Evolutionary conservation across 2,888 invertebrate species (phyloP).

Genomic region (Ommatoiulus sabulosus): DNA sequence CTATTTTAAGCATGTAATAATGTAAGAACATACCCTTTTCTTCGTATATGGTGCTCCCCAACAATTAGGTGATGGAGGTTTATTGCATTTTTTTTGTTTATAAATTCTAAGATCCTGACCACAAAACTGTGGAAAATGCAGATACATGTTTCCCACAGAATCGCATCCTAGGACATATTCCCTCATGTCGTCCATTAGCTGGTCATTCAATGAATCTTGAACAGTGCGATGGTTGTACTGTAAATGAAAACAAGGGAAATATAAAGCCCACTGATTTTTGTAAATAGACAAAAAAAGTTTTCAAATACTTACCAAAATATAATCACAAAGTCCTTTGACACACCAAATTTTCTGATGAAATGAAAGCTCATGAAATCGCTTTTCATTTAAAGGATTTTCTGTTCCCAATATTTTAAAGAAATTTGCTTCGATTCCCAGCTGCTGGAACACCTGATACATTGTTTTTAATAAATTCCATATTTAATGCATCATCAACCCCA

Average conservation of each 20-base stretch:
- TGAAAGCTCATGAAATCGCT: slow-evolving; percentile 71
- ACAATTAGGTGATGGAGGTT: slow-evolving; percentile 45
- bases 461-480: background rate
- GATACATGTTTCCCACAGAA: slow-evolving; percentile 70
- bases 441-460: slow-evolving; percentile 58
- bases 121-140: slow-evolving; percentile 73
- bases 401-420: slow-evolving; percentile 71
- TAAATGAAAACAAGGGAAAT: slow-evolving; percentile 51
- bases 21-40: slow-evolving; percentile 23
- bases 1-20: too few species aligned
- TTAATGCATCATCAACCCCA: too few species aligned
- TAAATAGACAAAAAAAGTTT: background rate
- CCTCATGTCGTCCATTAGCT: slow-evolving; percentile 69
- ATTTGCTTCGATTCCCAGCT: slow-evolving; percentile 71
- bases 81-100: slow-evolving; percentile 64
- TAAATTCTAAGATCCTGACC: slow-evolving; percentile 71
- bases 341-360: slow-evolving; percentile 72
- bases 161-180: slow-evolving; percentile 71
- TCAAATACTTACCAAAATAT: slow-evolving; percentile 66
- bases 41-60: slow-evolving; percentile 45
- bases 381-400: slow-evolving; percentile 69
- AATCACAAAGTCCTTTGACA: slow-evolving; percentile 73
- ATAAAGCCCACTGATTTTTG: too few species aligned
- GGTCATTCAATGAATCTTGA: slow-evolving; percentile 70
- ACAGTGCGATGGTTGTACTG: slow-evolving; percentile 72